Base-by-base conservation (phyloP, 92 coral and sea anemone genomes). In the Zoanthus gigantus region DNA sequence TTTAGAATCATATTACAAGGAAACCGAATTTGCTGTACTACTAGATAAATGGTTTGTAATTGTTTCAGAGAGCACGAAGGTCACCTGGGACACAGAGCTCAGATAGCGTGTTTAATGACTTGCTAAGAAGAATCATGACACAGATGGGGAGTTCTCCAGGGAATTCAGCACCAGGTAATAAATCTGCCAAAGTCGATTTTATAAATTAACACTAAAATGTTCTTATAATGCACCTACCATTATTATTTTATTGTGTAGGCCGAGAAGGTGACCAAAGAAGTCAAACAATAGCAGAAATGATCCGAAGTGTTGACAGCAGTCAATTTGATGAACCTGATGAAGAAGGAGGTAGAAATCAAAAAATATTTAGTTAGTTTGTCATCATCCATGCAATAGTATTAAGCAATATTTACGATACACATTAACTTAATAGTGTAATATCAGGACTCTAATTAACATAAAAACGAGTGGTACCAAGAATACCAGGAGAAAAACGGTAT, bases 341-440 rank as follows among this genome's bases (percentile, higher is more conserved):
- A 17, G 88, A 84, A 84, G 88, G 79, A 84, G 88, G 88, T 84
- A 69, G 31, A 14, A 58, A 58, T 42, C 29, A 73, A n/a, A 13
- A 7, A 0, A 50, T 50, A 1, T 50, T 50, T 7, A 50, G 9
- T 50, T 50, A 1, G 12, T 7, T 50, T 50, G 56, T 50, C 12
- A 7, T 2, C 10, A 50, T 7, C 56, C 12, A 11, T 50, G 12
- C 56, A 23, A 23, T 50, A 2, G 2, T 50, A 50, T 0, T 50
- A 2, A 37, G 56, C 56, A 50, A 50, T 50, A 11, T 50, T 37
- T 37, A 37, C 42, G 4, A 2, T 37, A 37, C 4, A 0, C 42
- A 37, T 37, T 2, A 37, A 37, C 42, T 37, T 37, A 37, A 2
- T 37, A 37, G 42, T 37, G 2, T 37, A 37, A 4, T 37, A 37